These are phyloP conservation scores for Panorpa germanica DNA, from an alignment of 2,888 invertebrate genomes.

Conservation along the genomic window DNA sequence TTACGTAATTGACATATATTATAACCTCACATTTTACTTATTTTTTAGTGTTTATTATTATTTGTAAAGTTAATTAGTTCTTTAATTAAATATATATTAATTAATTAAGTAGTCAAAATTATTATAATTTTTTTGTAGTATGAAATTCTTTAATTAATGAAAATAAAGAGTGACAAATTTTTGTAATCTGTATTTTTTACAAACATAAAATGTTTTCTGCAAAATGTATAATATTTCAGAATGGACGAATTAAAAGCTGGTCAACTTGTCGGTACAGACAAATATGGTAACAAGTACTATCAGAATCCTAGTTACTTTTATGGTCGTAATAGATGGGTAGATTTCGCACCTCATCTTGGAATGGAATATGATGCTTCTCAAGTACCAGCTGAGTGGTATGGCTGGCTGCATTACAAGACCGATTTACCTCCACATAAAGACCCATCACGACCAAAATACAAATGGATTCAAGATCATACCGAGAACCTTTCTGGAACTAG, in stretches of 20 bases:
- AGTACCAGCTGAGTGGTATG: constrained; percentile 83
- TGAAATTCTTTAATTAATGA: too few relatives aligned
- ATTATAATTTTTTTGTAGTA: too few relatives aligned
- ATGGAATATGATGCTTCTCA: constrained; percentile 49
- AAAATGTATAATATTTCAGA: too few relatives aligned
- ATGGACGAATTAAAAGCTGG: constrained; percentile 66
- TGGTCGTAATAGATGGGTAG: constrained; percentile 82
- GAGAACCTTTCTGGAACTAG: constrained; percentile 63
- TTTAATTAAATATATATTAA: too few relatives aligned
- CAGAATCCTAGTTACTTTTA: constrained; percentile 68
- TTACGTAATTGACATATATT: too few relatives aligned
- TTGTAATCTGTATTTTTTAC: too few relatives aligned
- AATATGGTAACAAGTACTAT: constrained; percentile 74
- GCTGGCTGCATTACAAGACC: constrained; percentile 81
- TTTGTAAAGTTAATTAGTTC: too few relatives aligned
- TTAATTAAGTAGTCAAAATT: too few relatives aligned
- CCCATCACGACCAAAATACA: constrained; percentile 45
- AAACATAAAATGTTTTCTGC: too few relatives aligned
- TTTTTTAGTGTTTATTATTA: too few relatives aligned
- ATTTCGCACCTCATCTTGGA: constrained; percentile 50
- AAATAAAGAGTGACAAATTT: too few relatives aligned
- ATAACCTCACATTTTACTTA: too few relatives aligned
- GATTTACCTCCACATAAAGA: constrained; percentile 31
- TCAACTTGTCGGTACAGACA: constrained; percentile 55
- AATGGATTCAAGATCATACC: constrained; percentile 62